These are phyloP conservation scores for Ardeotis arabs DNA, from an alignment of 2,113 vertebrate genomes.

Conservation along the genomic window DNA sequence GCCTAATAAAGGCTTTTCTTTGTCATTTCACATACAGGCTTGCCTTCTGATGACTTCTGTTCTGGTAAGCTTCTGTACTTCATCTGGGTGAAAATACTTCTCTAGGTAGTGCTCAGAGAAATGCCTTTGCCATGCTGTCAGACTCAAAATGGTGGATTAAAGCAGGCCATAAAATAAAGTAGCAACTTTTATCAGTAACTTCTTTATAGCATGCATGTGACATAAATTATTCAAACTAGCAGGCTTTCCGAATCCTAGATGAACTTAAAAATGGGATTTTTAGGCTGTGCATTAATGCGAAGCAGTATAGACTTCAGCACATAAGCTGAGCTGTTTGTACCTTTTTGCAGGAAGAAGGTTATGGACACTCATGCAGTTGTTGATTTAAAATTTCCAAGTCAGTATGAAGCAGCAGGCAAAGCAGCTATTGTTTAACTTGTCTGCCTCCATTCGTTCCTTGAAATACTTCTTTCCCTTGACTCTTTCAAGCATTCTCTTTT, in stretches of 20 bases:
- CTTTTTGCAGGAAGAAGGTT: not conserved
- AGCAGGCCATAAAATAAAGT: not conserved
- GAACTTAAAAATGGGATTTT: rapidly evolving
- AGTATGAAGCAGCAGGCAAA: not conserved
- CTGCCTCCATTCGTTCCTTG: not conserved
- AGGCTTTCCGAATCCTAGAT: not conserved
- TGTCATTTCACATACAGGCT: not conserved
- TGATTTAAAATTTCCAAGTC: not conserved
- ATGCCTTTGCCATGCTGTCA: not conserved
- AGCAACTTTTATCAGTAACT: not conserved
- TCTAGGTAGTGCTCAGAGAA: not conserved
- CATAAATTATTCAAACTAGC: not conserved
- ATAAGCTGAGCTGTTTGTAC: not conserved
- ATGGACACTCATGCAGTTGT: not conserved
- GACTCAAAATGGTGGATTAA: not conserved
- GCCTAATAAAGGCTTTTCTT: not conserved
- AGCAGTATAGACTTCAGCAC: not conserved
- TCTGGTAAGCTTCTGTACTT: not conserved
- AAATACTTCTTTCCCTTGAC: not conserved
- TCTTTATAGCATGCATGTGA: not conserved
- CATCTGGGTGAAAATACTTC: not conserved
- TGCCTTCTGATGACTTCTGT: not conserved
- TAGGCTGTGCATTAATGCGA: not conserved
- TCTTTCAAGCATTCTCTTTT: not conserved
- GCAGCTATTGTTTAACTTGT: not conserved